Percentiles rank a stretch among this genome's conserved stretches.
These are phyloP conservation scores for Glaucidium brasilianum DNA, from an alignment of 2,113 vertebrate genomes.

Conservation along the genomic window DNA sequence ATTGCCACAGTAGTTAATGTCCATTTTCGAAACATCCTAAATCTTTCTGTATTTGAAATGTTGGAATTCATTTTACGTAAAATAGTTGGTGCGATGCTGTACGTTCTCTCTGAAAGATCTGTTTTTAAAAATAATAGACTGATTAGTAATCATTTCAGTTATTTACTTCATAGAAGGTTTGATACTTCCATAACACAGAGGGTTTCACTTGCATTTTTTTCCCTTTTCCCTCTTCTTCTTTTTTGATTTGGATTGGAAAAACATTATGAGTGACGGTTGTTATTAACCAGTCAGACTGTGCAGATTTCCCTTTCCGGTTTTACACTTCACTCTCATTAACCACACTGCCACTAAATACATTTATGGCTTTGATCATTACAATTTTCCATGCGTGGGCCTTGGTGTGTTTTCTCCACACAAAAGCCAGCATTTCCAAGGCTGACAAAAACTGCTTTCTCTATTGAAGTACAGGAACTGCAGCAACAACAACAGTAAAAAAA, in stretches of 20 bases:
- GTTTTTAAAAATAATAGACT: not conserved
- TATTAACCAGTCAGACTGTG: not conserved
- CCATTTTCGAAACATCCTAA: not conserved
- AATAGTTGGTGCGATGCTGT: fast-evolving
- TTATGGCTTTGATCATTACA: not conserved
- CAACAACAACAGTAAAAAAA: not conserved
- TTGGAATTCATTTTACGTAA: fast-evolving
- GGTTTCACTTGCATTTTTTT: not conserved
- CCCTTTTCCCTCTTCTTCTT: not conserved
- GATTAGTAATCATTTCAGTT: not conserved
- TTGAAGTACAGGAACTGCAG: not conserved
- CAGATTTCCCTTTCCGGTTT: not conserved
- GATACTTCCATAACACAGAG: not conserved
- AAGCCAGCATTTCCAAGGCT: not conserved
- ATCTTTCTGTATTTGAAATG: not conserved
- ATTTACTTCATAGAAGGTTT: not conserved
- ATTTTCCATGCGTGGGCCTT: not conserved
- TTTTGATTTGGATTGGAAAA: not conserved
- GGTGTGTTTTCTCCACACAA: not conserved
- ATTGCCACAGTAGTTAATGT: fast-evolving
- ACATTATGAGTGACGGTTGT: not conserved
- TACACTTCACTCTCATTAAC: not conserved
- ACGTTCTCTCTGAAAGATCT: not conserved
- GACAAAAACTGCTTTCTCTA: not conserved
- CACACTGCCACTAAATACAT: not conserved